phyloP scores from a whole-genome alignment of 2,888 invertebrate species.

The Steinernema carpocapsae region DNA sequence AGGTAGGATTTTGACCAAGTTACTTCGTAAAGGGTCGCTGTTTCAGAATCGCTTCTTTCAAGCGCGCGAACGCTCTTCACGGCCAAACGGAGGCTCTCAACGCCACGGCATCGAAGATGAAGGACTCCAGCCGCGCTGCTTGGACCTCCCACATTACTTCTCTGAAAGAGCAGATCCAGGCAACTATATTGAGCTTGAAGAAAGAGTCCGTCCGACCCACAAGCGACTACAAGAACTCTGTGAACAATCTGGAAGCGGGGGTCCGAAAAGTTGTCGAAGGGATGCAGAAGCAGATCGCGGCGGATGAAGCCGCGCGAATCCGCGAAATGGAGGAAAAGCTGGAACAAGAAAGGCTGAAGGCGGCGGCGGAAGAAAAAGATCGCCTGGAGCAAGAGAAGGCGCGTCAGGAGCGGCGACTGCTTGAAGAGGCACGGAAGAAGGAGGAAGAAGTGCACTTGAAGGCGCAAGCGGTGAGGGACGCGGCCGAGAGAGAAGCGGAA shows the following conservation, averaged over 20 bases:
- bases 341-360: constrained; percentile 82
- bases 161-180: constrained; percentile 70
- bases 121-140: constrained; percentile 19
- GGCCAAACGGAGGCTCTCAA: constrained; percentile 48
- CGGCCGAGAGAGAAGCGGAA: constrained; percentile 70
- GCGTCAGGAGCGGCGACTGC: constrained; percentile 80
- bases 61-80: constrained; percentile 44
- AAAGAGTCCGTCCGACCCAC: background rate
- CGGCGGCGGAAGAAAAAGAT: constrained; percentile 78
- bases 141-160: constrained; percentile 24
- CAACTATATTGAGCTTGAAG: background rate
- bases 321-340: constrained; percentile 79
- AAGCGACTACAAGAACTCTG: background rate
- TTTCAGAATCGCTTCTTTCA: constrained; percentile 49
- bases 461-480: constrained; percentile 80
- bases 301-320: constrained; percentile 83
- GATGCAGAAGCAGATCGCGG: constrained; percentile 74
- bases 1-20: constrained; percentile 44
- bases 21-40: too few relatives aligned
- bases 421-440: constrained; percentile 83
- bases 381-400: constrained; percentile 84
- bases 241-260: constrained; percentile 37
- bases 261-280: constrained; percentile 34
- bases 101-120: constrained; percentile 41
- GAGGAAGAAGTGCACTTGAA: constrained; percentile 81